These are phyloP conservation scores for Premnoplex brunnescens DNA, from an alignment of 2,797 vertebrate species.

Conservation along the genomic window DNA sequence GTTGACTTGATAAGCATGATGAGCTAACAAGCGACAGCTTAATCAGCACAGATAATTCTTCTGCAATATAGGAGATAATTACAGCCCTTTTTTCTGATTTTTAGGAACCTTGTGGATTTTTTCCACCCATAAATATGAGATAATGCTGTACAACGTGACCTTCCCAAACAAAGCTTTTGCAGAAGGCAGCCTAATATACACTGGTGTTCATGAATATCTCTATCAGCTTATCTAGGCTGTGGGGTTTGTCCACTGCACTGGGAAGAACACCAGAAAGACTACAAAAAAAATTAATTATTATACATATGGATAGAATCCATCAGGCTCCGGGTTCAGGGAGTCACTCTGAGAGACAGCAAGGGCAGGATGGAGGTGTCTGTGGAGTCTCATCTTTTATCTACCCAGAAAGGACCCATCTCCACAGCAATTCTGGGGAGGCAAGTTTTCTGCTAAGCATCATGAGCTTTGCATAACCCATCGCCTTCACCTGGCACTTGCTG, in stretches of 20 bases:
- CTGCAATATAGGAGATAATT: not conserved
- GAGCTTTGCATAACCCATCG: not conserved
- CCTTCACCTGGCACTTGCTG: not conserved
- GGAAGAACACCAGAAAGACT: not conserved
- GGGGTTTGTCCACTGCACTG: not conserved
- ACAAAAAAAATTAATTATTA: not conserved
- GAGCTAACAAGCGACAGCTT: slow-evolving; percentile 15
- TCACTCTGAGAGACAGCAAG: not conserved
- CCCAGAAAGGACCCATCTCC: not conserved
- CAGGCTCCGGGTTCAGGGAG: not conserved
- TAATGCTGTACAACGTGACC: not conserved
- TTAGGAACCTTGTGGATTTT: not conserved
- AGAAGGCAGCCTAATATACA: not conserved
- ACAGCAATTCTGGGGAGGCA: not conserved
- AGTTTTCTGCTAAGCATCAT: not conserved
- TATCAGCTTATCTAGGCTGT: not conserved
- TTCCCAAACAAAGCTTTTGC: slow-evolving; percentile 3
- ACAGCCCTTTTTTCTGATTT: not conserved
- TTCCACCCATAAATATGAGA: not conserved
- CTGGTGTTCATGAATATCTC: not conserved
- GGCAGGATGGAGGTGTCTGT: not conserved
- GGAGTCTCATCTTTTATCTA: not conserved
- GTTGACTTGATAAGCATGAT: slow-evolving; percentile 6
- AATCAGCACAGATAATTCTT: slow-evolving; percentile 31
- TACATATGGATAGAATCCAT: not conserved